Conservation (phyloP, 2,113 vertebrate species). For the Amblyopsis rosae region DNA sequence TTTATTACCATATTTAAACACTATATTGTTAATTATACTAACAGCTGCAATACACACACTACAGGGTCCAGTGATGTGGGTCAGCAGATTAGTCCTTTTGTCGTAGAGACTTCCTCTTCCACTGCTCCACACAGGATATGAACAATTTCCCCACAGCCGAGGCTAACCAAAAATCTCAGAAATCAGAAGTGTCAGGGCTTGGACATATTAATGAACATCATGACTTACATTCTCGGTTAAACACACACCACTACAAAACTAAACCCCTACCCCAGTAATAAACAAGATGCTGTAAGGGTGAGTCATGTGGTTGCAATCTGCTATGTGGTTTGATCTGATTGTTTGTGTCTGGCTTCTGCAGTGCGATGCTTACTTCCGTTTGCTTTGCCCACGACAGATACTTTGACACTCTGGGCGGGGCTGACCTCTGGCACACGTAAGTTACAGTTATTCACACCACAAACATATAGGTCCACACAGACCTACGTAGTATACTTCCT, state of each 20-base stretch:
- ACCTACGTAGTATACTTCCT: not conserved
- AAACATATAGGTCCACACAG: not conserved
- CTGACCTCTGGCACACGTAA: conserved; percentile 12
- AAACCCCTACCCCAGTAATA: too few species aligned
- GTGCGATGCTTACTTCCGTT: conserved; percentile 37
- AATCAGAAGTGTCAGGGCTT: conserved; percentile 39
- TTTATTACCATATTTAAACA: too few species aligned
- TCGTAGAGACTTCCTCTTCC: conserved; percentile 66
- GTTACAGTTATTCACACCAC: conserved; percentile 24
- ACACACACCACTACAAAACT: not conserved
- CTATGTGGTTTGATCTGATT: conserved; percentile 26
- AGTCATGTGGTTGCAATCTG: conserved; percentile 35
- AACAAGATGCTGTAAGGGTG: conserved; percentile 10
- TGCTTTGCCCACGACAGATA: conserved; percentile 12
- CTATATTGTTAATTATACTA: too few species aligned
- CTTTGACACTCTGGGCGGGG: conserved; percentile 45
- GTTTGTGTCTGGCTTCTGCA: conserved; percentile 25
- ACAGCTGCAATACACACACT: not conserved
- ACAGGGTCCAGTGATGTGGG: conserved; percentile 56
- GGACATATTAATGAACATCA: conserved; percentile 13
- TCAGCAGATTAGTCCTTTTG: conserved; percentile 64
- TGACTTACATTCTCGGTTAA: not conserved
- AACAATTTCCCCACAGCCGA: conserved; percentile 61
- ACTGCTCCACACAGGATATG: conserved; percentile 66
- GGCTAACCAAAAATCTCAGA: conserved; percentile 46